A percentile compares a stretch with the other conserved stretches of the same genome.
phyloP scores from a whole-genome alignment of 1,140 invertebrate genomes.

The Ips nitidus region DNA sequence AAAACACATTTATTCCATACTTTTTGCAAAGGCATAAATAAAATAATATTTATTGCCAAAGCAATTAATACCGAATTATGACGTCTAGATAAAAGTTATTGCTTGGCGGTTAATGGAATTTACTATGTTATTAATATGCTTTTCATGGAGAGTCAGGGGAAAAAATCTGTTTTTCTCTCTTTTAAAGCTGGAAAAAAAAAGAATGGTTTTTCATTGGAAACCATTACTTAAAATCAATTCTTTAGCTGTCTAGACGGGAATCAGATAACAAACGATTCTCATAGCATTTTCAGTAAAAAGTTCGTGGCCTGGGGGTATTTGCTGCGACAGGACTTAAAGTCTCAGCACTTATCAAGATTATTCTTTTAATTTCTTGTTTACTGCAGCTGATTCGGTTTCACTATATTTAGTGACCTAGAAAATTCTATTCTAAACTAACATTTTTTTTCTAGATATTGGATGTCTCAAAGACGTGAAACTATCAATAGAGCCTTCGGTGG shows the following conservation, averaged over 20 bases:
- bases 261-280: constrained; percentile 15
- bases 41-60: too few relatives aligned
- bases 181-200: too few relatives aligned
- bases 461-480: constrained; percentile 56
- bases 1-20: too few relatives aligned
- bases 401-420: neutral
- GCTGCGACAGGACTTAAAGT: constrained; percentile 7
- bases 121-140: too few relatives aligned
- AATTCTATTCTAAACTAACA: neutral
- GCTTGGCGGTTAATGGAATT: too few relatives aligned
- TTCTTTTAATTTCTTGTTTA: constrained; percentile 24
- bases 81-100: too few relatives aligned
- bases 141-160: too few relatives aligned
- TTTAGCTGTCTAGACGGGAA: constrained; percentile 18
- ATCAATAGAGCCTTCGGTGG: constrained; percentile 59
- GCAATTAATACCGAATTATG: too few relatives aligned
- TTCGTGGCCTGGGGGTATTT: constrained; percentile 8
- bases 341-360: constrained; percentile 17
- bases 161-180: too few relatives aligned
- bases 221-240: constrained; percentile 15
- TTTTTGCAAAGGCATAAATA: too few relatives aligned
- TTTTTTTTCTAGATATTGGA: constrained; percentile 44
- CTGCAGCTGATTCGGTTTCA: constrained; percentile 4
- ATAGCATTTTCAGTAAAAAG: constrained; percentile 2
- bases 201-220: neutral